Percentiles rank a stretch among this genome's conserved stretches.
Evolutionary conservation across 2,888 invertebrate genomes (phyloP).

Genomic region (Gisinianus flammeolus): DNA sequence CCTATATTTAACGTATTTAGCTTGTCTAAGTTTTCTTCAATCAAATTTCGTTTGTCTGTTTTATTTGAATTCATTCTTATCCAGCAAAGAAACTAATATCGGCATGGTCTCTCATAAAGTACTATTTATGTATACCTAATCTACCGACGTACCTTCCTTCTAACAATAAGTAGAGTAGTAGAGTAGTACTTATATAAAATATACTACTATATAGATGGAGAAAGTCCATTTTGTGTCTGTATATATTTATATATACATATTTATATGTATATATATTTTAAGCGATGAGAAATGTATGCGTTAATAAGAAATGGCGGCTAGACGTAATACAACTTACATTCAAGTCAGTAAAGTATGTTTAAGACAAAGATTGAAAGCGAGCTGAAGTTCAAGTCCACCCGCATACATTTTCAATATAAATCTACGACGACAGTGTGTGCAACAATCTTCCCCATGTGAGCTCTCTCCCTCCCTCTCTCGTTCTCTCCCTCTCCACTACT

Average conservation of each 20-base stretch:
- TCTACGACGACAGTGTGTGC: conserved; percentile 27
- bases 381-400: conserved; percentile 23
- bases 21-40: not conserved
- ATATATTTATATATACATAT: not conserved
- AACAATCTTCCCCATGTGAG: conserved; percentile 28
- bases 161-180: no score
- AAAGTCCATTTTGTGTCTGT: not conserved
- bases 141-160: no score
- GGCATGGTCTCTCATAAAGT: no score
- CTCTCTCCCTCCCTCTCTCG: not conserved
- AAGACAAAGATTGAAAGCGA: conserved; percentile 31
- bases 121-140: no score
- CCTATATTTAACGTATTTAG: not conserved
- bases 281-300: not conserved
- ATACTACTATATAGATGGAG: no score
- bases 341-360: conserved; percentile 6
- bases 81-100: not conserved
- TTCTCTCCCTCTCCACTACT: not conserved
- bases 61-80: conserved; percentile 31
- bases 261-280: not conserved
- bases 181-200: no score
- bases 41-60: conserved; percentile 22
- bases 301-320: not conserved
- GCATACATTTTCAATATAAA: conserved; percentile 21
- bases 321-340: not conserved